phyloP scores from a whole-genome alignment of 1,140 invertebrate genomes.

The Acromyrmex heyeri region DNA sequence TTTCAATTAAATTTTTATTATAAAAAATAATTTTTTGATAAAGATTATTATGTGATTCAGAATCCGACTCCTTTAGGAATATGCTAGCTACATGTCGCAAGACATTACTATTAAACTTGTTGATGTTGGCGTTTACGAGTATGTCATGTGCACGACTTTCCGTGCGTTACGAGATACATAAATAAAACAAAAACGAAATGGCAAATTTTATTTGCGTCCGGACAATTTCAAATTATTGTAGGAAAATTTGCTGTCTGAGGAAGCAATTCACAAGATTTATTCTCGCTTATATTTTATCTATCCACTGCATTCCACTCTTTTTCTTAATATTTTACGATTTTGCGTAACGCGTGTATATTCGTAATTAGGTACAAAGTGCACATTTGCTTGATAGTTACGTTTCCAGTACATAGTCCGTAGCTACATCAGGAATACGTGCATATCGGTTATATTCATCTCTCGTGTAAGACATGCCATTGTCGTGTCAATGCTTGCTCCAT shows the following conservation, averaged over 20 bases:
- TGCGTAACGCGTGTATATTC: not conserved
- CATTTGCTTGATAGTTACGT: not conserved
- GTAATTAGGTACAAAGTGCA: not conserved
- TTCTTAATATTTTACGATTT: not conserved
- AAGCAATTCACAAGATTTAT: slow-evolving; percentile 7
- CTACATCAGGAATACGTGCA: slow-evolving; percentile 18
- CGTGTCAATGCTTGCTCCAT: slow-evolving; percentile 71
- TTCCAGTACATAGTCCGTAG: not conserved
- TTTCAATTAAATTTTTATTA: not conserved
- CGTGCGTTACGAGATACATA: not conserved
- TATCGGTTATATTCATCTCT: slow-evolving; percentile 72
- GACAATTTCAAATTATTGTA: not conserved
- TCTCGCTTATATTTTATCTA: not conserved
- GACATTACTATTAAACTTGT: slow-evolving; percentile 18
- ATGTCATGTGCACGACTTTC: not conserved
- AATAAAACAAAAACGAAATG: not conserved
- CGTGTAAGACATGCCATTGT: slow-evolving; percentile 66
- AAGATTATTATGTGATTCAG: slow-evolving; percentile 1
- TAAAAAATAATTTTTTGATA: not conserved
- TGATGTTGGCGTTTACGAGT: slow-evolving; percentile 22
- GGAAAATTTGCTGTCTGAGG: not conserved
- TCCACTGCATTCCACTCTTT: not conserved
- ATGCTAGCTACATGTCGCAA: not conserved
- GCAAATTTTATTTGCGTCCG: slow-evolving; percentile 5
- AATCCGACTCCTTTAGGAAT: not conserved